A percentile compares a stretch with the other conserved stretches of the same genome.
Conservation (phyloP, 1,140 invertebrate genomes). For the Belonocnema kinseyi region DNA sequence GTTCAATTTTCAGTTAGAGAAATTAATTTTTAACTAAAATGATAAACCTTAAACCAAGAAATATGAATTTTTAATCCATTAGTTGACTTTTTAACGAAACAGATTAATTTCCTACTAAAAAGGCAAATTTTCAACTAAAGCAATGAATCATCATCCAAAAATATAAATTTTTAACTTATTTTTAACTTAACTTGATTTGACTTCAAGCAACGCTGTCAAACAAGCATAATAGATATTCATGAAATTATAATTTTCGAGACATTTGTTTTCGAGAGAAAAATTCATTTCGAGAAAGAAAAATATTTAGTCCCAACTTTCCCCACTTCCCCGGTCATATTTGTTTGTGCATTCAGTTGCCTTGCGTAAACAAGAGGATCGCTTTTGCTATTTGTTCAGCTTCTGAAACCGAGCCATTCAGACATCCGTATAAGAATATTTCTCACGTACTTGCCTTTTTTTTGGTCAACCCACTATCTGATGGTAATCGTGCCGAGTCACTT, state of each 20-base stretch:
- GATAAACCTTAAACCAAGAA: too few relatives aligned
- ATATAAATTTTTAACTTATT: too few relatives aligned
- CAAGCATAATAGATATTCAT: too few relatives aligned
- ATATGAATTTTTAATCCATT: too few relatives aligned
- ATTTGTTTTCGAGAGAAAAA: background rate
- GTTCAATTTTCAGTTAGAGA: too few relatives aligned
- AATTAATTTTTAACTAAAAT: too few relatives aligned
- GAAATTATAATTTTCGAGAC: background rate
- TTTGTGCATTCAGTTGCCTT: slow-evolving; percentile 26
- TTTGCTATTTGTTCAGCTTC: slow-evolving; percentile 31
- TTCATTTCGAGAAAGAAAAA: slow-evolving; percentile 18
- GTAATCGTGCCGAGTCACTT: slow-evolving; percentile 26
- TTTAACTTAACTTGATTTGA: too few relatives aligned
- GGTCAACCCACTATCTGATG: slow-evolving; percentile 25
- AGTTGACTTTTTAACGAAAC: too few relatives aligned
- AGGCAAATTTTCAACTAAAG: too few relatives aligned
- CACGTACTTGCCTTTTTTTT: slow-evolving; percentile 20
- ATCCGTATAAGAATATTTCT: slow-evolving; percentile 30
- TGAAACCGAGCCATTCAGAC: slow-evolving; percentile 13
- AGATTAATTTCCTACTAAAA: too few relatives aligned
- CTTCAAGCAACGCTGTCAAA: too few relatives aligned
- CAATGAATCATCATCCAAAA: too few relatives aligned
- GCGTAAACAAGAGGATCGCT: slow-evolving; percentile 31
- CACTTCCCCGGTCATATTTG: background rate
- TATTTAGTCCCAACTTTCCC: slow-evolving; percentile 26